These are phyloP conservation scores for Porites rus DNA, from an alignment of 92 coral and sea anemone species.

Conservation along the genomic window DNA sequence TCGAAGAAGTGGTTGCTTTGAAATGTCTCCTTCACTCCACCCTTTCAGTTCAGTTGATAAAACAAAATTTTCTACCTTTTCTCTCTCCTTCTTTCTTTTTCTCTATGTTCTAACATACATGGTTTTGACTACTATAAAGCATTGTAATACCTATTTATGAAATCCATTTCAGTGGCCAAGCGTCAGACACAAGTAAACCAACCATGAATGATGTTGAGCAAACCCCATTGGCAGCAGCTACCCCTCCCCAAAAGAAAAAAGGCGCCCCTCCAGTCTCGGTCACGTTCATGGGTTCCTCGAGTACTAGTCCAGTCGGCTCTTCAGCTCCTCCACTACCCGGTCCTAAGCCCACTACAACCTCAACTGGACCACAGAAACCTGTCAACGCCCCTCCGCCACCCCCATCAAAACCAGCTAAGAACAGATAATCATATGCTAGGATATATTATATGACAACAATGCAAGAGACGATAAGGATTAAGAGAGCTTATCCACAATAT, in stretches of 20 bases:
- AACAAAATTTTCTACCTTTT: no score
- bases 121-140: no score
- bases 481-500: no score
- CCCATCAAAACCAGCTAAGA: slow-evolving; percentile 69
- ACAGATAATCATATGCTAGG: not conserved
- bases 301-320: slow-evolving; percentile 61
- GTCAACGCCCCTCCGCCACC: slow-evolving; percentile 77
- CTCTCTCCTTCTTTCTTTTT: no score
- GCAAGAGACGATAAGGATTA: not conserved
- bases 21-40: no score
- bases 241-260: slow-evolving; percentile 59
- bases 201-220: slow-evolving; percentile 24
- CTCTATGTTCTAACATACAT: no score
- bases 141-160: not conserved
- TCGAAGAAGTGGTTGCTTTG: no score
- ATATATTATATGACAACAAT: not conserved
- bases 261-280: slow-evolving; percentile 71
- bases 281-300: slow-evolving; percentile 80
- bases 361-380: slow-evolving; percentile 41
- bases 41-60: no score
- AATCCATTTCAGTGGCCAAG: slow-evolving; percentile 25
- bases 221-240: not conserved
- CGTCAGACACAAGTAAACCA: slow-evolving; percentile 32
- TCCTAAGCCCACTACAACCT: slow-evolving; percentile 48
- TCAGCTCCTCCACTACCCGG: slow-evolving; percentile 64